Evolutionary conservation across 2,113 vertebrate species (phyloP).

Genomic region (Burhinus bistriatus): DNA sequence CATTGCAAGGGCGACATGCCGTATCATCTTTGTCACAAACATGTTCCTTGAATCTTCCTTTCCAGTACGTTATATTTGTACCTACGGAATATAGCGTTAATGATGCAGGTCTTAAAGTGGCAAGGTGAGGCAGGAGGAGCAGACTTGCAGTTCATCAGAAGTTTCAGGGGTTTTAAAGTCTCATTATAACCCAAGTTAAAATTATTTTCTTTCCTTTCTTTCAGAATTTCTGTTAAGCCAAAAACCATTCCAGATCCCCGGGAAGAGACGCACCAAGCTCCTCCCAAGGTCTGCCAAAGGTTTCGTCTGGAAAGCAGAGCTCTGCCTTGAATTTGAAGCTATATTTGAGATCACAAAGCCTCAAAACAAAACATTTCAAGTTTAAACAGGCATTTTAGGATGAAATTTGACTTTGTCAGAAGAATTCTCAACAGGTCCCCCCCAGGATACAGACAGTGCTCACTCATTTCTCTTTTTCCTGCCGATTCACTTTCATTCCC

Average conservation of each 20-base stretch:
- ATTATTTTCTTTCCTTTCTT: fast-evolving
- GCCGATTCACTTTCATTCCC: background rate
- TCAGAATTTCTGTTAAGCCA: background rate
- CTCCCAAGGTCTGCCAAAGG: background rate
- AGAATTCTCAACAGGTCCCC: background rate
- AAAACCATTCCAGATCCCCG: background rate
- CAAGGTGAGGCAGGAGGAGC: background rate
- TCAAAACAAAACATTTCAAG: background rate
- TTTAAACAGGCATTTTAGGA: background rate
- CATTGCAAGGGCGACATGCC: fast-evolving
- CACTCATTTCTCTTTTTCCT: background rate
- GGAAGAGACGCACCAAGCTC: background rate
- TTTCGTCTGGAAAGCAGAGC: background rate
- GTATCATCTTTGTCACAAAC: fast-evolving
- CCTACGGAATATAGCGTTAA: fast-evolving
- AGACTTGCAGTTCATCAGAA: background rate
- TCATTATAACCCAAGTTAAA: background rate
- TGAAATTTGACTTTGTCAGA: background rate
- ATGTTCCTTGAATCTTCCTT: background rate
- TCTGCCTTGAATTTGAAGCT: background rate
- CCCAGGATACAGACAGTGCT: background rate
- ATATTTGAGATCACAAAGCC: background rate
- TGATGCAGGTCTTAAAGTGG: background rate
- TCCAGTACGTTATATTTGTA: fast-evolving
- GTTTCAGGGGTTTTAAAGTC: background rate